Percentiles rank a stretch among this genome's conserved stretches.
Conservation (phyloP, 2,113 vertebrate species). For the Cyanocitta stelleri region DNA sequence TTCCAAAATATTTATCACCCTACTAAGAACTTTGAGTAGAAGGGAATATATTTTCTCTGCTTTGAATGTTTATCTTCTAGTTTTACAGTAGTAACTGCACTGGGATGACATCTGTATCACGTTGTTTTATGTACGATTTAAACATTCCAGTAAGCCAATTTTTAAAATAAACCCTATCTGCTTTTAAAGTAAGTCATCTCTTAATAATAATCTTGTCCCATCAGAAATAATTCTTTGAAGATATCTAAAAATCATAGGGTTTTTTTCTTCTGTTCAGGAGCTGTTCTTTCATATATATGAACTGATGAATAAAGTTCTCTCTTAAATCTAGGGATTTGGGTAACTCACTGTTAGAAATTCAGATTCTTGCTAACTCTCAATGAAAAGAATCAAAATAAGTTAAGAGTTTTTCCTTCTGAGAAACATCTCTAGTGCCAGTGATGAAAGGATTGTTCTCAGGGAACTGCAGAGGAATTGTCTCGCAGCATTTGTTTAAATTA, state of each 20-base stretch:
- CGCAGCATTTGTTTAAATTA: constrained; percentile 11
- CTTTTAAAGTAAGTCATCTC: background rate
- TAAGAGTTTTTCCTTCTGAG: background rate
- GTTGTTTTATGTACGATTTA: background rate
- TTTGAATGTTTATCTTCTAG: background rate
- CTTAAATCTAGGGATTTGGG: background rate
- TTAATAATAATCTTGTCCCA: background rate
- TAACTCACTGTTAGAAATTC: background rate
- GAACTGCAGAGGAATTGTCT: background rate
- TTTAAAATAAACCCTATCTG: background rate
- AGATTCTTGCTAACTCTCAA: background rate
- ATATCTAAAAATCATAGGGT: background rate
- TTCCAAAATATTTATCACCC: constrained; percentile 11
- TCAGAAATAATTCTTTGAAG: background rate
- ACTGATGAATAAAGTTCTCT: background rate
- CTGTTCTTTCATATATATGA: background rate
- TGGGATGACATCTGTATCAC: background rate
- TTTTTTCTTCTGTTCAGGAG: background rate
- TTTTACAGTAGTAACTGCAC: background rate
- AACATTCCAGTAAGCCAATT: background rate
- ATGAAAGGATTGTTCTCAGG: background rate
- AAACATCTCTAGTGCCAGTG: background rate
- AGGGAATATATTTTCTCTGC: background rate
- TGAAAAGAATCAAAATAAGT: constrained; percentile 7
- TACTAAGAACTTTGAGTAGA: background rate